Evolutionary conservation across 2,888 invertebrate genomes (phyloP).

Genomic region (Troides oblongomaculatus): DNA sequence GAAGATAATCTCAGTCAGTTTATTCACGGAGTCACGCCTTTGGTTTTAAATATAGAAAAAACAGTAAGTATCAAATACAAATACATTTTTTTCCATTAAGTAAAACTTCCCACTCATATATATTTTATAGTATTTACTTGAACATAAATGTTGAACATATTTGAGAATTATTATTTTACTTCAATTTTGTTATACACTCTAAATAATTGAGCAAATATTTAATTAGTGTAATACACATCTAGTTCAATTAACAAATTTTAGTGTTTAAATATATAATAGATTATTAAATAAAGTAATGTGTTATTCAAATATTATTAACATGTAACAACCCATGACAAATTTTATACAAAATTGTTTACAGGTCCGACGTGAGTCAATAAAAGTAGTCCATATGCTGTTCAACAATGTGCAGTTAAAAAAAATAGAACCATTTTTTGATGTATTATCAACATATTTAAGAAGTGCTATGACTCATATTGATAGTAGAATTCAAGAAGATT

Average conservation of each 20-base stretch:
- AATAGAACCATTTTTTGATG: conserved; percentile 86
- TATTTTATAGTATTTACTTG: too few relatives aligned
- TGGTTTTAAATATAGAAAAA: conserved; percentile 87
- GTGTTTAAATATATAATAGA: too few relatives aligned
- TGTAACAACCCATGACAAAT: too few relatives aligned
- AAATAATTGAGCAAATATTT: too few relatives aligned
- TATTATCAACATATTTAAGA: conserved; percentile 88
- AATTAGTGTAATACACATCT: too few relatives aligned
- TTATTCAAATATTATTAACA: too few relatives aligned
- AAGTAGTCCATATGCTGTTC: conserved; percentile 76
- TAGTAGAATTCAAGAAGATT: conserved; percentile 89
- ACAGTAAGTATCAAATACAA: conserved; percentile 58
- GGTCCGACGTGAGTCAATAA: conserved; percentile 79
- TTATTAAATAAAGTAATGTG: too few relatives aligned
- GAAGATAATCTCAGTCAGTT: conserved; percentile 83
- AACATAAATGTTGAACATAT: too few relatives aligned
- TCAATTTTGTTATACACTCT: too few relatives aligned
- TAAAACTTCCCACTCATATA: too few relatives aligned
- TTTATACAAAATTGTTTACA: conserved; percentile 35
- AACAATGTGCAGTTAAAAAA: conserved; percentile 66
- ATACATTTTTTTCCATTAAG: neutral
- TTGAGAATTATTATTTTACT: too few relatives aligned
- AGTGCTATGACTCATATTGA: conserved; percentile 96
- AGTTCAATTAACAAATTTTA: too few relatives aligned
- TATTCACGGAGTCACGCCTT: conserved; percentile 83